phyloP scores from a whole-genome alignment of 2,113 vertebrate genomes.

The Copsychus sechellarum region DNA sequence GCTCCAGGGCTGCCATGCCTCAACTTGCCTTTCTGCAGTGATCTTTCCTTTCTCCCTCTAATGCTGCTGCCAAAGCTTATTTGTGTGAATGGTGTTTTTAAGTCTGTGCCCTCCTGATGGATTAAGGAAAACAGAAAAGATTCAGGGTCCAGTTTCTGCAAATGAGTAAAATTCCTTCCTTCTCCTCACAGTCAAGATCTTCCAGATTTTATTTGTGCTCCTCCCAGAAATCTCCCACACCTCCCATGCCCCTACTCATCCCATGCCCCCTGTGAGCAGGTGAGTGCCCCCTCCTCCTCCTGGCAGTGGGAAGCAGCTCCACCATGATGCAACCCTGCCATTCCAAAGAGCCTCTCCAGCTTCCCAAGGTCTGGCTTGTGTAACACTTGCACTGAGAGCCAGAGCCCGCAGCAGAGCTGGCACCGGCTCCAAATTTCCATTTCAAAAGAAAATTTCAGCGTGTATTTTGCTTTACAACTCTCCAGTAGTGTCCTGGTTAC shows the following conservation, averaged over 20 bases:
- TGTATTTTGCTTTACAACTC: neutral
- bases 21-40: neutral
- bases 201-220: neutral
- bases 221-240: neutral
- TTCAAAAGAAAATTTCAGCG: slow-evolving; percentile 18
- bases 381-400: neutral
- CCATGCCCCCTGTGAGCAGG: rapidly evolving
- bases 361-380: slow-evolving; percentile 40
- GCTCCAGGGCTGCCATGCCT: neutral
- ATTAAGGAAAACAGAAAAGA: neutral
- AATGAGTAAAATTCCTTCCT: neutral
- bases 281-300: neutral
- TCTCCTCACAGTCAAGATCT: neutral
- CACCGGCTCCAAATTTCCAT: slow-evolving; percentile 24
- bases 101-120: neutral
- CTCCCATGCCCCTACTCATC: rapidly evolving
- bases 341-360: neutral
- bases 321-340: neutral
- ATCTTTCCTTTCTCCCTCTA: neutral
- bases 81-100: neutral
- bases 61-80: neutral
- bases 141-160: neutral
- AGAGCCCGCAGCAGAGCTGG: slow-evolving; percentile 9
- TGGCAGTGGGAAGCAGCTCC: neutral
- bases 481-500: neutral